These are phyloP conservation scores for Lathamus discolor DNA, from an alignment of 2,113 vertebrate genomes.

Conservation along the genomic window DNA sequence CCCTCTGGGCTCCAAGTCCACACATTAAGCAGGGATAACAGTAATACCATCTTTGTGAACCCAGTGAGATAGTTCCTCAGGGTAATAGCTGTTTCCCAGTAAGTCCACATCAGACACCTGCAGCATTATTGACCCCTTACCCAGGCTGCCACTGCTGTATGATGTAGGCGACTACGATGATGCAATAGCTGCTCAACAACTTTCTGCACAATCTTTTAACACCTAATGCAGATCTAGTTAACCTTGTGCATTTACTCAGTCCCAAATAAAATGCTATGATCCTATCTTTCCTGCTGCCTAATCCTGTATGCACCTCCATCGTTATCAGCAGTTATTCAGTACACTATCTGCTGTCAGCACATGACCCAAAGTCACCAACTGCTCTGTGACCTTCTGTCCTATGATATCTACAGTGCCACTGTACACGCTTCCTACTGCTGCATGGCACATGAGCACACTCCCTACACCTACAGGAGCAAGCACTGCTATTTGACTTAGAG, in stretches of 20 bases:
- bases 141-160: background rate
- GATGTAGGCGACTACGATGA: background rate
- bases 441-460: background rate
- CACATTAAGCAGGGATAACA: background rate
- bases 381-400: background rate
- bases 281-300: background rate
- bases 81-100: background rate
- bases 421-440: background rate
- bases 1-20: background rate
- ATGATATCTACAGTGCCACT: background rate
- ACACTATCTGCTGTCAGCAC: fast-evolving
- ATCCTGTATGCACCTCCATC: background rate
- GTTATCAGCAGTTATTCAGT: background rate
- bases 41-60: background rate
- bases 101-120: background rate
- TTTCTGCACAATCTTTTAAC: fast-evolving
- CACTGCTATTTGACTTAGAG: background rate
- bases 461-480: background rate
- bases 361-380: background rate
- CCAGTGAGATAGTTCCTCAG: background rate
- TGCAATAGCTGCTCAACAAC: background rate
- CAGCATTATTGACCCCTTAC: background rate
- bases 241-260: background rate
- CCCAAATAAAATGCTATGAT: background rate
- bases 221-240: background rate